Percentiles rank a stretch among this genome's conserved stretches.
These are phyloP conservation scores for Folsomia candida DNA, from an alignment of 2,888 invertebrate genomes.

Conservation along the genomic window DNA sequence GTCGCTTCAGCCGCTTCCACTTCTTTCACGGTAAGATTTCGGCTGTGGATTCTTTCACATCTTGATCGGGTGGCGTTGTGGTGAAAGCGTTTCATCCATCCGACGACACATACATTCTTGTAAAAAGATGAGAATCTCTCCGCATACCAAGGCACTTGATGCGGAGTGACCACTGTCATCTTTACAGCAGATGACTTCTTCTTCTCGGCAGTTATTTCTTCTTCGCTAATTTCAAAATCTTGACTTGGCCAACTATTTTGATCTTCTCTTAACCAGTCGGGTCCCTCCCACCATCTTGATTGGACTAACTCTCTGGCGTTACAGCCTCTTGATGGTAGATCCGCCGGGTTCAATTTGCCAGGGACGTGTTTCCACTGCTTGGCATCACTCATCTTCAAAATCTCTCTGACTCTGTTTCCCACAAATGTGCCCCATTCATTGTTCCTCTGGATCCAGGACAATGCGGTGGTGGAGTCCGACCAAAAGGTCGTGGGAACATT, in stretches of 20 bases:
- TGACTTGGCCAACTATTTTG: background rate
- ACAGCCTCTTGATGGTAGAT: background rate
- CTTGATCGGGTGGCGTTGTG: too few species aligned
- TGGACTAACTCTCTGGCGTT: background rate
- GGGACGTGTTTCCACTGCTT: background rate
- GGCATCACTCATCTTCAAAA: background rate
- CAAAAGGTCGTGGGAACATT: background rate
- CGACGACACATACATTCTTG: too few species aligned
- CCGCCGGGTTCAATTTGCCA: background rate
- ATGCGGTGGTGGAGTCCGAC: background rate
- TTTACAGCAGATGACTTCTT: background rate
- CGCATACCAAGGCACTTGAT: background rate
- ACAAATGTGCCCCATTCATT: background rate
- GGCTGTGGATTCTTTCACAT: too few species aligned
- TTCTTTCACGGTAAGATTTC: background rate
- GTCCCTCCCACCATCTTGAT: background rate
- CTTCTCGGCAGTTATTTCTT: background rate
- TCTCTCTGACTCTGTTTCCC: background rate
- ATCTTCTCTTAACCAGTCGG: too few species aligned
- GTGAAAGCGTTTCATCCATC: too few species aligned
- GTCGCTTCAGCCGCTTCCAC: background rate
- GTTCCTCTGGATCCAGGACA: background rate
- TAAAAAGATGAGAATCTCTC: background rate
- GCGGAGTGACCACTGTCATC: background rate
- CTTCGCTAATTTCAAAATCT: background rate